These are phyloP conservation scores for Phalanger gymnotis DNA, from an alignment of 2,797 vertebrate genomes.

Conservation along the genomic window DNA sequence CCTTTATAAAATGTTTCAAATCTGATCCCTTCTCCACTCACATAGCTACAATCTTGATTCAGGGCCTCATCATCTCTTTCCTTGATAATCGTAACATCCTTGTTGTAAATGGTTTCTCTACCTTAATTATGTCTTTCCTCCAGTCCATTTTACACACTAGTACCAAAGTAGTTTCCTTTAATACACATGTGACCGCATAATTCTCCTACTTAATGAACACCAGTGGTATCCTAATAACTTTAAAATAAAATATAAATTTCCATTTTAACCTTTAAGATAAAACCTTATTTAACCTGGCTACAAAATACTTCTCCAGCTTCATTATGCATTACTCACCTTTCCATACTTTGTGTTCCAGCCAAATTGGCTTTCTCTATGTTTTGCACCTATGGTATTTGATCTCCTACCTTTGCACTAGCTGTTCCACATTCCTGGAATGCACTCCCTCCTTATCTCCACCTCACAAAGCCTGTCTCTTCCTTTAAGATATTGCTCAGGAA, in stretches of 20 bases:
- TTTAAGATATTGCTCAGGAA: background rate
- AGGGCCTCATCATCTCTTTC: background rate
- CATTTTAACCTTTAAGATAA: background rate
- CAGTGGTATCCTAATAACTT: background rate
- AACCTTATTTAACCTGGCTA: background rate
- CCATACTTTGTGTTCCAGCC: background rate
- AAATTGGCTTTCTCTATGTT: background rate
- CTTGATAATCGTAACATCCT: background rate
- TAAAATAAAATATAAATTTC: background rate
- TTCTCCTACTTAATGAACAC: background rate
- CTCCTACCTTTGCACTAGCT: background rate
- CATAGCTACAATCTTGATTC: background rate
- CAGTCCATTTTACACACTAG: background rate
- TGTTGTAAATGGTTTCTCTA: background rate
- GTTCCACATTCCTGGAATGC: background rate
- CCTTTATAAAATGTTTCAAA: background rate
- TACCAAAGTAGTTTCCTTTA: background rate
- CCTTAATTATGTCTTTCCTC: background rate
- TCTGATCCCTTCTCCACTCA: background rate
- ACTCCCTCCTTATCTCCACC: background rate
- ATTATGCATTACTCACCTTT: background rate
- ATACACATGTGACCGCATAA: background rate
- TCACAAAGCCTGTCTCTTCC: background rate
- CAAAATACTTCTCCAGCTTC: background rate
- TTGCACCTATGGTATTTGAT: background rate